phyloP scores from a whole-genome alignment of 2,113 vertebrate genomes.

The Stomatorhinus ivindoensis region DNA sequence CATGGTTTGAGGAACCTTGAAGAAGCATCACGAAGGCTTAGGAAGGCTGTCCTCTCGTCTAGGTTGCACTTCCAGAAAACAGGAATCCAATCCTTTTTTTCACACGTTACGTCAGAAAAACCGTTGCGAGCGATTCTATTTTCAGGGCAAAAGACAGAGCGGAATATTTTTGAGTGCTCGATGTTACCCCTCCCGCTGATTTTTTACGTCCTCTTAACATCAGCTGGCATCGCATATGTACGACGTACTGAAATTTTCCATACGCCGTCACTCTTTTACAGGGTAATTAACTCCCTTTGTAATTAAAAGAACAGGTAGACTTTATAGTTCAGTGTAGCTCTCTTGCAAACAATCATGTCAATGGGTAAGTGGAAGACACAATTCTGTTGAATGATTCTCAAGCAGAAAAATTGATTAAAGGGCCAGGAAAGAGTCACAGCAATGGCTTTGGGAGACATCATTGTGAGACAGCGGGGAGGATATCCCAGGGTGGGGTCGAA shows the following conservation, averaged over 20 bases:
- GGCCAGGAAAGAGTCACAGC: not conserved
- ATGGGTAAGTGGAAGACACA: not conserved
- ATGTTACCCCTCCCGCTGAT: not conserved
- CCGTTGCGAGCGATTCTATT: not conserved
- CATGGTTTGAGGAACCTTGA: not conserved
- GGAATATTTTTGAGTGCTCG: not conserved
- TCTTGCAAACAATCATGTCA: not conserved
- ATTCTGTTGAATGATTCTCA: not conserved
- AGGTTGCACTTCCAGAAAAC: not conserved
- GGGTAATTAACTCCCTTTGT: not conserved
- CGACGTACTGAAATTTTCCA: not conserved
- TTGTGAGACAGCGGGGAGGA: not conserved
- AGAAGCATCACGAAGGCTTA: not conserved
- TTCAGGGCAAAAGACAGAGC: not conserved
- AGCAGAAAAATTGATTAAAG: not conserved
- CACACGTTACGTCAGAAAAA: not conserved
- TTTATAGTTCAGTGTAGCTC: not conserved
- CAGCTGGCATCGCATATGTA: not conserved
- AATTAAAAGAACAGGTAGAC: conserved; percentile 11
- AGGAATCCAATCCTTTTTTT: not conserved
- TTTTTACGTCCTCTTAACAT: not conserved
- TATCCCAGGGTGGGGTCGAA: not conserved
- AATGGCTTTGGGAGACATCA: not conserved
- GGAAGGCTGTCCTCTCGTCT: not conserved
- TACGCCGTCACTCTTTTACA: not conserved